Conservation (phyloP, 2,888 invertebrate genomes). For the Lasioglossum zephyrum region DNA sequence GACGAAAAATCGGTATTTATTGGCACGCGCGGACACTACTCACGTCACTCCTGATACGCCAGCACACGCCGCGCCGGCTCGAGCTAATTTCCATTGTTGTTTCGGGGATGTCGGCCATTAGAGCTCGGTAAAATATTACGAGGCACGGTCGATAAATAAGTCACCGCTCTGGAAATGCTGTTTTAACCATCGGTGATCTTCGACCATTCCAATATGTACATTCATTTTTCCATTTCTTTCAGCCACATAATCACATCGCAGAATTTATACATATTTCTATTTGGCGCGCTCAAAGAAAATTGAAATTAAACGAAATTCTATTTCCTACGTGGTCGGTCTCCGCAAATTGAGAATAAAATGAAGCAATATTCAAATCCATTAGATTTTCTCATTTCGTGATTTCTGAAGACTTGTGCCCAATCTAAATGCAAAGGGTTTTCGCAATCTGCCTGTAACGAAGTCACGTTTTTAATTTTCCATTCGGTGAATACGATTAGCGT, state of each 20-base stretch:
- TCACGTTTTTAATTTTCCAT: neutral
- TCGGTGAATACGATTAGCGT: neutral
- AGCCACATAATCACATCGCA: too few relatives aligned
- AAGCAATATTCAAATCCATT: neutral
- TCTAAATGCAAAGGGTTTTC: neutral
- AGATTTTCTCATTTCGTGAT: neutral
- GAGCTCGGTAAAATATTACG: neutral
- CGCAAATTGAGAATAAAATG: neutral
- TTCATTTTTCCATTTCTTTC: neutral
- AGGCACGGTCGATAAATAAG: neutral
- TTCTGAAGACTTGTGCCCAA: neutral
- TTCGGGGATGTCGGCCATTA: neutral
- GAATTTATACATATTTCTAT: neutral
- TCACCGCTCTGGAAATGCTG: neutral
- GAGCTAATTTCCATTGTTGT: neutral
- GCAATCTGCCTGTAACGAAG: neutral
- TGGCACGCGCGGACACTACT: neutral
- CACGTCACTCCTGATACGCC: constrained; percentile 2
- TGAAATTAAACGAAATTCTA: neutral
- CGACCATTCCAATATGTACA: neutral
- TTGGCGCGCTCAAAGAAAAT: neutral
- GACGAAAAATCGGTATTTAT: constrained; percentile 13
- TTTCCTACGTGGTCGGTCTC: neutral
- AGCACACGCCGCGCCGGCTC: neutral
- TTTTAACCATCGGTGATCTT: neutral